Base-by-base conservation (phyloP, 2,797 vertebrate genomes). In the Zenarchopterus dispar region DNA sequence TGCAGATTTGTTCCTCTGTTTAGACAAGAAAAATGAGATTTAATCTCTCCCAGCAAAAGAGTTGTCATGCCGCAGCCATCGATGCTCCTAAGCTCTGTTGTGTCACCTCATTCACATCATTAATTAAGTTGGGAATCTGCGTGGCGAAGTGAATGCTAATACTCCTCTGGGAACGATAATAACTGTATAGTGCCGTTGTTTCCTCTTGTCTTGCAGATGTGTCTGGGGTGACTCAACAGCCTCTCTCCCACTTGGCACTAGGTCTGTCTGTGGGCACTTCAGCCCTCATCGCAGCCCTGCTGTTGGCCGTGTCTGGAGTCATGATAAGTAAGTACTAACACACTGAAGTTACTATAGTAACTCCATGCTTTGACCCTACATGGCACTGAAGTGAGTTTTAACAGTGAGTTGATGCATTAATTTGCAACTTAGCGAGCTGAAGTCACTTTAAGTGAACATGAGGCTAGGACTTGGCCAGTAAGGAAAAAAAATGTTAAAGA, bases 181-280 rank as follows among this genome's bases (percentile, higher is more conserved):
- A 45, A 81, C 67, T 62, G 76, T 67, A 75, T 26, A 53, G 73
- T 22, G 1, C 63, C 69, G 64, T 71, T 84, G 74, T 84, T 58
- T 79, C 54, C 57, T 33, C 70, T 77, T 71, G 70, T 86, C 69
- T 56, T 67, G 24, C 79, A 93, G 93, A 43, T 54, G 44, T 64
- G 57, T 36, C 65, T 62, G 9, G 1, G 31, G 26, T 28, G 66
- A 57, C 74, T 10, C 75, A 67, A 0, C 92, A 77, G 70, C 88
- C 96, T 0, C 93, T 96, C 41, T 96, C 96, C 17, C 95, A 95
- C 15, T 92, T 98, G 84, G 95, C 96, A 0, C 90, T 99, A 82
- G 94, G 94, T 42, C 93, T 99, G 56, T 99, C 97, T 0, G 96
- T 99, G 24, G 97, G 97, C 69, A 98, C 96, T 22, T 98, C 97